Percentiles rank a stretch among this genome's conserved stretches.
phyloP scores from a whole-genome alignment of 2,113 vertebrate species.

The Vulpes lagopus region DNA sequence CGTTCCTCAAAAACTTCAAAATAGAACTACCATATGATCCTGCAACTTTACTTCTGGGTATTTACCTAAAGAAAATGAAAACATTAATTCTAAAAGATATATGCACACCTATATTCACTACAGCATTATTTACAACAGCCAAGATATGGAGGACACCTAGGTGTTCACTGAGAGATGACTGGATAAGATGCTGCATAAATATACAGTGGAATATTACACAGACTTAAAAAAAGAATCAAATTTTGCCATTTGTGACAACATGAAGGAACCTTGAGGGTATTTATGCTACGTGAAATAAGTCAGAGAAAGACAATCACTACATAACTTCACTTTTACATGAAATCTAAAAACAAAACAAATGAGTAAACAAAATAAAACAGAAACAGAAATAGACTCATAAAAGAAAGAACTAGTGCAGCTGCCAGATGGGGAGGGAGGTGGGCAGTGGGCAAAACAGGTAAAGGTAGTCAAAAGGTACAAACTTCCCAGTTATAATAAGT shows the following conservation, averaged over 20 bases:
- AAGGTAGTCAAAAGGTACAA: not conserved
- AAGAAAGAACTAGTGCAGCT: not conserved
- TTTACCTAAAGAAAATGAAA: not conserved
- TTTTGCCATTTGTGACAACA: not conserved
- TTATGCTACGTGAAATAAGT: not conserved
- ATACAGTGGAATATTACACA: not conserved
- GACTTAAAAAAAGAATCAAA: not conserved
- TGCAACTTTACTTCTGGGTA: not conserved
- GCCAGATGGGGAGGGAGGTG: not conserved
- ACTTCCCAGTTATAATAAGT: not conserved
- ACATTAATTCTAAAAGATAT: not conserved
- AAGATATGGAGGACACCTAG: not conserved
- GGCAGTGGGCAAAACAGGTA: not conserved
- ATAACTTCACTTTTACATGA: not conserved
- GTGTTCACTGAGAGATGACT: not conserved
- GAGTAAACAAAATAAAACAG: not conserved
- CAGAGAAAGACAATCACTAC: not conserved
- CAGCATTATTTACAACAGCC: not conserved
- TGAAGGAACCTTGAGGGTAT: not conserved
- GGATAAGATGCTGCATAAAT: not conserved
- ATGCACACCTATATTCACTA: not conserved
- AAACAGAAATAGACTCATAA: not conserved
- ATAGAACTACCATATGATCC: not conserved
- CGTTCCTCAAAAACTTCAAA: not conserved
- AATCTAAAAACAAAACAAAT: not conserved